These are phyloP conservation scores for Saguinus imperator DNA, from an alignment of 2,113 vertebrate species.

Conservation along the genomic window DNA sequence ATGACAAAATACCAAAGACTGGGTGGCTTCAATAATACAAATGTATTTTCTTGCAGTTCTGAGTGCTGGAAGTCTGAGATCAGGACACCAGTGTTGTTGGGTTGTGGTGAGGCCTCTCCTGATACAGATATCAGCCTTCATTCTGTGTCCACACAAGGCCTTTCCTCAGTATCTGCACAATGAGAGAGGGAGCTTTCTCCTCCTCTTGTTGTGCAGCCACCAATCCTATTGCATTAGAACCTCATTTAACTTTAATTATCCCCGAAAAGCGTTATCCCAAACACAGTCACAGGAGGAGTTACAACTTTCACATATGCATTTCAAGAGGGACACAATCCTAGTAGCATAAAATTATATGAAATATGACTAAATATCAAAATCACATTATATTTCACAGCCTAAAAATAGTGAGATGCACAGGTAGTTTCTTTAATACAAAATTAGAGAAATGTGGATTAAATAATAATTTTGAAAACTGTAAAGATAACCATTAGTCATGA, in stretches of 20 bases:
- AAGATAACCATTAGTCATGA: background rate
- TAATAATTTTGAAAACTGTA: background rate
- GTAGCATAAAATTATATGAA: background rate
- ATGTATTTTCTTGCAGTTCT: background rate
- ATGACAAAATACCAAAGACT: background rate
- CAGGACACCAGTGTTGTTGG: fast-evolving
- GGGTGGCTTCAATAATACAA: background rate
- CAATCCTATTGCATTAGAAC: background rate
- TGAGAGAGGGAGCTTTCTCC: background rate
- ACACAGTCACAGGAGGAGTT: background rate
- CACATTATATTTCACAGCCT: background rate
- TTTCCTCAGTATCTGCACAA: background rate
- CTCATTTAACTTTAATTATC: background rate
- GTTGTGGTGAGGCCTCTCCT: background rate
- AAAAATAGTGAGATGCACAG: background rate
- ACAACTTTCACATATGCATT: background rate
- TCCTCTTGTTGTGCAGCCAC: background rate
- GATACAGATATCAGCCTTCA: background rate
- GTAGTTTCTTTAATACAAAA: background rate
- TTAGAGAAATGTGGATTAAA: background rate
- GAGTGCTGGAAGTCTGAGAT: background rate
- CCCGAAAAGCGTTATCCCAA: background rate
- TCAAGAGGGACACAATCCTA: background rate
- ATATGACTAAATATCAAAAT: background rate
- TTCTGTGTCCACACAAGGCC: background rate